phyloP scores from a whole-genome alignment of 2,113 vertebrate species.

The Tachycineta bicolor region DNA sequence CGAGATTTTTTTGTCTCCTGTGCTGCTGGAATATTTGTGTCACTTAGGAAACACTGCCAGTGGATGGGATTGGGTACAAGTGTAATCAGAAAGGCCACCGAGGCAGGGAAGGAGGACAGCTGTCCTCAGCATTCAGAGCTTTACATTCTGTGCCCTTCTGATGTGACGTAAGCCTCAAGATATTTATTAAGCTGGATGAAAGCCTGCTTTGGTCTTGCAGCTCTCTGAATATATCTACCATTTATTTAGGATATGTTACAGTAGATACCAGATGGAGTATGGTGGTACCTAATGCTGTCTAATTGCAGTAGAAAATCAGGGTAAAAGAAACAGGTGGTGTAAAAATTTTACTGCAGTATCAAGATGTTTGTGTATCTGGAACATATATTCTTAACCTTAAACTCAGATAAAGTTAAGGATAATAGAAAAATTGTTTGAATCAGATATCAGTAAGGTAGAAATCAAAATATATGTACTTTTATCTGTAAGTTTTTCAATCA shows the following conservation, averaged over 20 bases:
- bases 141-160: constrained; percentile 37
- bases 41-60: constrained; percentile 55
- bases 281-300: not conserved
- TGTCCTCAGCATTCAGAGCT: constrained; percentile 55
- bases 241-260: not conserved
- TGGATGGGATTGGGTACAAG: not conserved
- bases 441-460: not conserved
- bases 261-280: not conserved
- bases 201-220: constrained; percentile 4
- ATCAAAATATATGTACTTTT: not conserved
- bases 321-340: not conserved
- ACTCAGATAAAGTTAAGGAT: not conserved
- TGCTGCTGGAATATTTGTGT: not conserved
- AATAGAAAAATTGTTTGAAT: not conserved
- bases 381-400: not conserved
- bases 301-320: not conserved
- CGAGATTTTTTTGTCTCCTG: not conserved
- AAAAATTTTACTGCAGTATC: not conserved
- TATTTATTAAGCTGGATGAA: constrained; percentile 37
- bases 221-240: not conserved
- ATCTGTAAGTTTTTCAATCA: not conserved
- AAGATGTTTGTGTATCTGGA: not conserved
- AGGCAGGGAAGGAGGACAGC: constrained; percentile 30
- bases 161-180: constrained; percentile 1
- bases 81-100: constrained; percentile 11